Conservation (phyloP, 2,888 invertebrate genomes). For the Ptycholaimellus sp. region DNA sequence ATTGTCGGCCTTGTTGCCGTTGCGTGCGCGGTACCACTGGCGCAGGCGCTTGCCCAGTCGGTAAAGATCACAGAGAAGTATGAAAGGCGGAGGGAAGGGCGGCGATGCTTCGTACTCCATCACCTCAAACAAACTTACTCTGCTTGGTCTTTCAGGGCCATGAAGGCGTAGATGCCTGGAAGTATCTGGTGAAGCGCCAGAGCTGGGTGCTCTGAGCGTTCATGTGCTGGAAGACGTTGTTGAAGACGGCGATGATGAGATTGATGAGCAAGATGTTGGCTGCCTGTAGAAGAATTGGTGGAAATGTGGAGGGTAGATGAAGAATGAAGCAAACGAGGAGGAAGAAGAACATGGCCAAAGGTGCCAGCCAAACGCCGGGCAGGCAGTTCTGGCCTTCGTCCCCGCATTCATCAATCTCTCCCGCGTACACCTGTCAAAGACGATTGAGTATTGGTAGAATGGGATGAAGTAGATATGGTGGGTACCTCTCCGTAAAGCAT, state of each 20-base stretch:
- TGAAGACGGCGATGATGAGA: conserved; percentile 91
- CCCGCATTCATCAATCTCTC: conserved; percentile 48
- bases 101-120: conserved; percentile 93
- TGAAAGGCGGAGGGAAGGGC: conserved; percentile 72
- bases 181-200: conserved; percentile 97
- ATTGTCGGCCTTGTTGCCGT: too few species aligned
- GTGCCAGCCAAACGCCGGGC: conserved; percentile 46
- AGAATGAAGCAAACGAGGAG: too few species aligned
- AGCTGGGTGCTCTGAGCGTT: conserved; percentile 86
- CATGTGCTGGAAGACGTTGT: conserved; percentile 45
- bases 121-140: not conserved
- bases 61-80: too few species aligned
- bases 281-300: conserved; percentile 68
- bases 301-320: too few species aligned
- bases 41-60: too few species aligned
- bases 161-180: conserved; percentile 31
- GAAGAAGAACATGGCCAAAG: not conserved
- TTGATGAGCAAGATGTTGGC: conserved; percentile 91
- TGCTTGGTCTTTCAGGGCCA: too few species aligned
- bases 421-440: too few species aligned
- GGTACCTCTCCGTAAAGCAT: conserved; percentile 98
- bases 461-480: too few species aligned
- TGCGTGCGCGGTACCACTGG: too few species aligned
- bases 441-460: too few species aligned
- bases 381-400: conserved; percentile 23